Percentiles rank a stretch among this genome's conserved stretches.
phyloP scores from a whole-genome alignment of 64 coral and sea anemone species.

The Orbicella faveolata region DNA sequence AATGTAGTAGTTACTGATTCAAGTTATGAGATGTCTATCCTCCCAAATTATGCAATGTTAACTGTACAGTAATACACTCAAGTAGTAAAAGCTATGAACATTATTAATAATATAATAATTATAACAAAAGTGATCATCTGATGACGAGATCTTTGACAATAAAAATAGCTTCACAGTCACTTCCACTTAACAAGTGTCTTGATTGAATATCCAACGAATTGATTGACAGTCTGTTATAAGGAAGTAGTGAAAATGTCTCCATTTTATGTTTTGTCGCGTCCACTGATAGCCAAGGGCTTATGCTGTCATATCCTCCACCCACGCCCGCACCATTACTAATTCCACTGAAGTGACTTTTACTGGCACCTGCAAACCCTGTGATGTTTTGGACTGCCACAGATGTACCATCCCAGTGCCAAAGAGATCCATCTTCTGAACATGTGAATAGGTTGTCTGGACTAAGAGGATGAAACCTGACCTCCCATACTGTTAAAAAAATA shows the following conservation, averaged over 20 bases:
- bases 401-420: slow-evolving; percentile 98
- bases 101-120: not conserved
- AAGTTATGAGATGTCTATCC: not conserved
- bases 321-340: slow-evolving; percentile 68
- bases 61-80: not conserved
- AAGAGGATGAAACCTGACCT: slow-evolving; percentile 90
- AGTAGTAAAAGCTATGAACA: slow-evolving; percentile 10
- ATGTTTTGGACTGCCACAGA: slow-evolving; percentile 66
- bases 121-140: slow-evolving; percentile 54
- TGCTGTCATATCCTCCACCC: slow-evolving; percentile 43
- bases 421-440: slow-evolving; percentile 90
- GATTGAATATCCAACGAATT: slow-evolving; percentile 92
- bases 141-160: slow-evolving; percentile 84
- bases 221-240: slow-evolving; percentile 93
- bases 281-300: slow-evolving; percentile 91
- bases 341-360: slow-evolving; percentile 27
- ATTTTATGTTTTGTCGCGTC: slow-evolving; percentile 96
- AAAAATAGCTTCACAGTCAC: slow-evolving; percentile 97
- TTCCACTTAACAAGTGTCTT: slow-evolving; percentile 81
- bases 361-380: slow-evolving; percentile 47
- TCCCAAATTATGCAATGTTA: not conserved
- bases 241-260: slow-evolving; percentile 90
- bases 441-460: slow-evolving; percentile 94
- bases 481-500: slow-evolving; percentile 71
- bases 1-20: not conserved